Base-by-base conservation (phyloP, 2,888 invertebrate species). In the Druceiella hillmani region DNA sequence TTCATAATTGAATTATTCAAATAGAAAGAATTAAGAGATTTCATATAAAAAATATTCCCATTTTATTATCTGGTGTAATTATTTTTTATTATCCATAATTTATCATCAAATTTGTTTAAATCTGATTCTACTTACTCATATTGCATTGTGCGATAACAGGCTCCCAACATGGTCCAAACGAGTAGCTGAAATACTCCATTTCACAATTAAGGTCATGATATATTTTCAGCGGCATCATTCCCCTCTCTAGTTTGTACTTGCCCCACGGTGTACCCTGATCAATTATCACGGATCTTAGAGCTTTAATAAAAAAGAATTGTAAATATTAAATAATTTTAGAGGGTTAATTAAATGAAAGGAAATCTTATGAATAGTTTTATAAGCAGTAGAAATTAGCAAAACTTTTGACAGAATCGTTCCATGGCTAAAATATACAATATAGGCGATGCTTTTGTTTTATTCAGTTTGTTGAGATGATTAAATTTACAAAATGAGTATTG, bases 91-190 rank as follows among this genome's bases (percentile, higher is more conserved):
- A n/a, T n/a, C n/a, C n/a, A n/a, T n/a, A n/a, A n/a, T n/a, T n/a
- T n/a, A n/a, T n/a, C n/a, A n/a, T n/a, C n/a, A n/a, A n/a, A n/a
- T n/a, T n/a, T n/a, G n/a, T n/a, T n/a, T n/a, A n/a, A n/a, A n/a
- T n/a, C n/a, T n/a, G n/a, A n/a, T n/a, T 12, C 22, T 17, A 58
- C 66, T 61, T 49, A 80, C 85, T 79, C 7, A 88, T 66, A 57
- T 89, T 90, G 64, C 87, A 87, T 55, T 92, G 89, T 0, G 93
- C 89, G 38, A 93, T 83, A 10, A 91, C 92, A 0, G 99, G 97
- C 57, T 99, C 99, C 99, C 99, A 99, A 61, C 98, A 98, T 0
- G 98, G 95, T 0, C 99, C 99, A 58, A 99, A 98, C 0, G 97
- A 94, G 59, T 94, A 89, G 56, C 87, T 86, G 57, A 82, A 89